Conservation (phyloP, 2,113 vertebrate genomes). For the Tyto alba region DNA sequence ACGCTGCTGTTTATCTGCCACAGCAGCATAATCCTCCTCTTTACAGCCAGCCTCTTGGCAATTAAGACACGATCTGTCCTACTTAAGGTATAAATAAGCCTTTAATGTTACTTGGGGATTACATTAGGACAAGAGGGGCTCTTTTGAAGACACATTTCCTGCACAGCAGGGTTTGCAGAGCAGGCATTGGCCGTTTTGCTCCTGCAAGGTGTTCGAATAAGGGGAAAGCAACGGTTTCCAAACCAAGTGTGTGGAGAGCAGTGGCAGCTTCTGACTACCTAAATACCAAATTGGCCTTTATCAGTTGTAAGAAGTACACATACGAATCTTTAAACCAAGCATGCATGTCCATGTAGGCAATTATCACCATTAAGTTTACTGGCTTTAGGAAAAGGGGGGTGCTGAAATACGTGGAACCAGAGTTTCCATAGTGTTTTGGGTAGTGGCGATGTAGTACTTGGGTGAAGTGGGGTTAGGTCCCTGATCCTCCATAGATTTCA, state of each 20-base stretch:
- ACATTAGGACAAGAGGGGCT: background rate
- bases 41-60: background rate
- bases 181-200: background rate
- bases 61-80: background rate
- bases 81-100: background rate
- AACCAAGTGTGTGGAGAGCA: rapidly evolving
- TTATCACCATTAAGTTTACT: background rate
- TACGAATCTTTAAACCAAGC: background rate
- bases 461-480: background rate
- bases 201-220: background rate
- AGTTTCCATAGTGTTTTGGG: background rate
- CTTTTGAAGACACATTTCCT: background rate
- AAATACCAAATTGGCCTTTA: background rate
- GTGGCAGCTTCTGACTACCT: background rate
- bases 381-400: background rate
- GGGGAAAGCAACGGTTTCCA: background rate
- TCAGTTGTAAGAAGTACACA: background rate
- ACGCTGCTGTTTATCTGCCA: rapidly evolving
- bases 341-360: rapidly evolving
- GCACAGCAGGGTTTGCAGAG: background rate
- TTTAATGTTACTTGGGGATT: background rate
- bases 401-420: background rate
- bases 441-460: background rate
- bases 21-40: background rate
- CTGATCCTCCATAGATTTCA: background rate